Percentiles rank a stretch among this genome's conserved stretches.
phyloP scores from a whole-genome alignment of 2,888 invertebrate species.

The Alloplasta piceator region DNA sequence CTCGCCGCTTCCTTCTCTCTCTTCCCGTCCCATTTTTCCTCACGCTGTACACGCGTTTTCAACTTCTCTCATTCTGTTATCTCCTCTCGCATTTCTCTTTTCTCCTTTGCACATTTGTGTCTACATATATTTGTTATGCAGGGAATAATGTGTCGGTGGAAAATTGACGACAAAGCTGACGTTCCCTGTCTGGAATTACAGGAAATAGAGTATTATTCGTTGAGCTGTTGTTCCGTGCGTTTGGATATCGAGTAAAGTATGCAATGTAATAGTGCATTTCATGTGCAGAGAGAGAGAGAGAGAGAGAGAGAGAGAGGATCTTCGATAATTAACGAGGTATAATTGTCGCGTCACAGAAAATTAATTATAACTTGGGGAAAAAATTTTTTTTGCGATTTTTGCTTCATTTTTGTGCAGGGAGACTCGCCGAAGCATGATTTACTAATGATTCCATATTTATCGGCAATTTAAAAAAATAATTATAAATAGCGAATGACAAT shows the following conservation, averaged over 20 bases:
- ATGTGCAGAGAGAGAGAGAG: neutral
- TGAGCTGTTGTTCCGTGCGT: conserved; percentile 7
- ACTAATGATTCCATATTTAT: no score
- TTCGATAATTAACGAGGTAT: conserved; percentile 30
- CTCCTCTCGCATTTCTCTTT: conserved; percentile 34
- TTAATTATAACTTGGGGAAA: conserved; percentile 37
- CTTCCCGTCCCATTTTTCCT: neutral
- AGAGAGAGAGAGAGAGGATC: neutral
- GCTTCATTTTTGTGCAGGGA: neutral
- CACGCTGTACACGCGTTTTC: conserved; percentile 47
- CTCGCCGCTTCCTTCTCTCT: conserved; percentile 30
- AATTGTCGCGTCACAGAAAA: conserved; percentile 28
- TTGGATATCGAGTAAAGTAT: conserved; percentile 50
- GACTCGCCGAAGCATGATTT: neutral
- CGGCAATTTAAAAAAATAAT: no score
- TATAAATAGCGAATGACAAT: no score
- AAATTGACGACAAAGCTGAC: conserved; percentile 59
- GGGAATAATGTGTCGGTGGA: conserved; percentile 12
- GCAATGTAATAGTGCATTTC: conserved; percentile 24
- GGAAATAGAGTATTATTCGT: conserved; percentile 64
- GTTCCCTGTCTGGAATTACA: conserved; percentile 51
- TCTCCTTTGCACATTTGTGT: conserved; percentile 35
- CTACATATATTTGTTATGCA: conserved; percentile 15
- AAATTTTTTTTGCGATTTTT: neutral
- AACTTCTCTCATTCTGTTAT: conserved; percentile 52